phyloP scores from a whole-genome alignment of 2,888 invertebrate genomes.

The Caenorhabditis sp. region DNA sequence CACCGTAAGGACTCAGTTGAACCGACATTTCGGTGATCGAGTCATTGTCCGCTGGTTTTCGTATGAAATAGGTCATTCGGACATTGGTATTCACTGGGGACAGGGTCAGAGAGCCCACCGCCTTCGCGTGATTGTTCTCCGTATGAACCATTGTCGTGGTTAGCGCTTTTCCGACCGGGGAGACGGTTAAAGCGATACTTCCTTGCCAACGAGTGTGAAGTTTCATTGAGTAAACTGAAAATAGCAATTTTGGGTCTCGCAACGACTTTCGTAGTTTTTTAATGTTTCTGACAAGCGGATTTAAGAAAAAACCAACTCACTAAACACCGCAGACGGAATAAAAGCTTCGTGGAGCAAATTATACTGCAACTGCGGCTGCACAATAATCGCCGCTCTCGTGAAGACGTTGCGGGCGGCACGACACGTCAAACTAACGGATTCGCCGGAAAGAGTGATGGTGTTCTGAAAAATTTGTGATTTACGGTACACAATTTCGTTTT shows the following conservation, averaged over 20 bases:
- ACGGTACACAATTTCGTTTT: not conserved
- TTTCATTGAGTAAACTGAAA: conserved; percentile 76
- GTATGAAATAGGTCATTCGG: conserved; percentile 73
- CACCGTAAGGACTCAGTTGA: conserved; percentile 65
- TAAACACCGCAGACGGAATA: conserved; percentile 68
- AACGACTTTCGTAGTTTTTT: too few relatives aligned
- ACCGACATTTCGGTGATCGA: conserved; percentile 69
- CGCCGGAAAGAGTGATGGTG: conserved; percentile 68
- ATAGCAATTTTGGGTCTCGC: not conserved
- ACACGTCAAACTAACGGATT: conserved; percentile 64
- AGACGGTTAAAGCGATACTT: conserved; percentile 69
- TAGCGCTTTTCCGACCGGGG: conserved; percentile 69
- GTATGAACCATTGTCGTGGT: conserved; percentile 79
- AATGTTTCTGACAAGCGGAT: not conserved
- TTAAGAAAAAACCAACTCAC: conserved; percentile 58
- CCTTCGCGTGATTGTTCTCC: conserved; percentile 80
- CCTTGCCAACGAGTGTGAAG: conserved; percentile 79
- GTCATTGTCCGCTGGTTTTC: conserved; percentile 71
- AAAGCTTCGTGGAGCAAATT: conserved; percentile 68
- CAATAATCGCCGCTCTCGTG: conserved; percentile 72
- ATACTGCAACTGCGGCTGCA: conserved; percentile 79
- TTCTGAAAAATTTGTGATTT: conserved; percentile 62
- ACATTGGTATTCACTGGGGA: conserved; percentile 77
- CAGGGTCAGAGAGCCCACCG: conserved; percentile 77
- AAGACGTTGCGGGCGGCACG: conserved; percentile 71